Conservation (phyloP, 2,113 vertebrate species). For the Eudyptes chrysolophus region DNA sequence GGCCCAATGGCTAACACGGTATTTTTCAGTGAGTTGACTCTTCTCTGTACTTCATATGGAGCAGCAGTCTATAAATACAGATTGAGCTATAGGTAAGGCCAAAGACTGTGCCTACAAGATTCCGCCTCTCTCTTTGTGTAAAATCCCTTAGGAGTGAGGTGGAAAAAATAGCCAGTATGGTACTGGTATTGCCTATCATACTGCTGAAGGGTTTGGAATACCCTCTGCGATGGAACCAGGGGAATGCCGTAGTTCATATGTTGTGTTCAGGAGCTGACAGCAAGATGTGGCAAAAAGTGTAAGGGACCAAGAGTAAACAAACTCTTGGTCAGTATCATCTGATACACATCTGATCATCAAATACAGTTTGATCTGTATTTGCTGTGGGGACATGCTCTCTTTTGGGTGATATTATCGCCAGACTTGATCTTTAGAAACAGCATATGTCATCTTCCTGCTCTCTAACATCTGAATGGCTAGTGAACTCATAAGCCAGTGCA, state of each 20-base stretch:
- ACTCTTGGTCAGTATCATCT: too few species aligned
- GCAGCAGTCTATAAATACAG: neutral
- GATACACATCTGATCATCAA: too few species aligned
- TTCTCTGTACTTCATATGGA: neutral
- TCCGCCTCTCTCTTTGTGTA: neutral
- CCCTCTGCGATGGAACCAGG: neutral
- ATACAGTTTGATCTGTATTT: neutral
- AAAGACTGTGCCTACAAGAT: neutral
- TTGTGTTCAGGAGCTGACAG: neutral
- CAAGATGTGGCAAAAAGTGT: neutral
- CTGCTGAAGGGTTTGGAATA: neutral
- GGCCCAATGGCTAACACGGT: rapidly evolving
- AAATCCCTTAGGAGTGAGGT: neutral
- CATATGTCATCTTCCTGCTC: neutral
- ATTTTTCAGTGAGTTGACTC: neutral
- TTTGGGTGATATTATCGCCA: neutral
- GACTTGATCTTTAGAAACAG: neutral
- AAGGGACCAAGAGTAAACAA: neutral
- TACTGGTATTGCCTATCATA: neutral
- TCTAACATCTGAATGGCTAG: neutral
- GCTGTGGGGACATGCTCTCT: neutral
- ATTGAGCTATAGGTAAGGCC: neutral
- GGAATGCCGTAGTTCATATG: rapidly evolving
- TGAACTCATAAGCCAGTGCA: neutral
- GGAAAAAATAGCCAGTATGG: neutral